phyloP scores from a whole-genome alignment of 2,797 vertebrate species.

The Prionace glauca region DNA sequence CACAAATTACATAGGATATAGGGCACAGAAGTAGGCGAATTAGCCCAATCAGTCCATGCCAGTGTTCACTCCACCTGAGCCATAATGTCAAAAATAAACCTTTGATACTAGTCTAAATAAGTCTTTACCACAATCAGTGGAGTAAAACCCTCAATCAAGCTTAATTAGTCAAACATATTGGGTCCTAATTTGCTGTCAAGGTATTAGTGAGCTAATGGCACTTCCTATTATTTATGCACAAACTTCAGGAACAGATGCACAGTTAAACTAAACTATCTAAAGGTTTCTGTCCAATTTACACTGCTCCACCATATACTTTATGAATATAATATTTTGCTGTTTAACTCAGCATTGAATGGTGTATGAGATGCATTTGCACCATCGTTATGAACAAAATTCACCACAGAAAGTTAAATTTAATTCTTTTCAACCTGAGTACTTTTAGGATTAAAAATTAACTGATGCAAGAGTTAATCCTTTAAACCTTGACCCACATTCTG shows the following conservation, averaged over 20 bases:
- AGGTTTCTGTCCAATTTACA: background rate
- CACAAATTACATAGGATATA: background rate
- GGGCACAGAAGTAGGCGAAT: background rate
- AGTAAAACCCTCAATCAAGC: background rate
- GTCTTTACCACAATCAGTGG: background rate
- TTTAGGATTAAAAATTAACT: background rate
- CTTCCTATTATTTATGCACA: background rate
- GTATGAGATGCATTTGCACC: background rate
- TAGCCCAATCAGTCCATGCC: background rate
- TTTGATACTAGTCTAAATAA: background rate
- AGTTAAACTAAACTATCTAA: background rate
- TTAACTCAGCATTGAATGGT: background rate
- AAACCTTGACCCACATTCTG: too few species aligned
- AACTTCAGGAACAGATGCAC: background rate
- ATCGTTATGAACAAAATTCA: background rate
- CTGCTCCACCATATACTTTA: background rate
- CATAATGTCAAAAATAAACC: background rate
- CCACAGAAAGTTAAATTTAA: background rate
- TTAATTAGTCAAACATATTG: conserved; percentile 6
- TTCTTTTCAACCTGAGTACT: background rate
- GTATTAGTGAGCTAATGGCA: background rate
- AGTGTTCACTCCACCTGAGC: background rate
- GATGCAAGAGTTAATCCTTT: too few species aligned
- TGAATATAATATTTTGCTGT: background rate
- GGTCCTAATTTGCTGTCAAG: background rate